Evolutionary conservation across 1,140 invertebrate genomes (phyloP).

Genomic region (Bursaphelenchus mucronatus): DNA sequence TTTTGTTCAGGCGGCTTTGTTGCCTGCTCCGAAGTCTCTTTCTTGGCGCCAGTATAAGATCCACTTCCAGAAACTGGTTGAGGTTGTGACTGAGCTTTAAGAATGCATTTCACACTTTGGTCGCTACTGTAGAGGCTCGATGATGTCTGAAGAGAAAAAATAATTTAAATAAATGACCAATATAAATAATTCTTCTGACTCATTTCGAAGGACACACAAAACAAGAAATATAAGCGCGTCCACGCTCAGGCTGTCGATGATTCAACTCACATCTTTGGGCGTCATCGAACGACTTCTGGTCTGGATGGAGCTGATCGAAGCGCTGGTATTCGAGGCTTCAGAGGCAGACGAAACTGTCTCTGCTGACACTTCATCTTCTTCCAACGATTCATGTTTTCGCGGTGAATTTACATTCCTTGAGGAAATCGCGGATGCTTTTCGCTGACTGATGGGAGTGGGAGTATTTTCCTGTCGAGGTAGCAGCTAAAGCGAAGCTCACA

Average conservation of each 20-base stretch:
- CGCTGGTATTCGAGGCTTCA: constrained; percentile 22
- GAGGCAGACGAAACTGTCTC: too few species aligned
- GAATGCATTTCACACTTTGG: constrained; percentile 30
- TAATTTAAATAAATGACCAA: not conserved
- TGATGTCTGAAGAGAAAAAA: constrained; percentile 22
- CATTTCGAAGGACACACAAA: not conserved
- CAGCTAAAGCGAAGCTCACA: too few species aligned
- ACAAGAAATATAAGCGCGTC: not conserved
- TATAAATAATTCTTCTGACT: too few species aligned
- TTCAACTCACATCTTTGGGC: constrained; percentile 29
- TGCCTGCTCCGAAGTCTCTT: not conserved
- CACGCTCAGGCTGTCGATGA: not conserved
- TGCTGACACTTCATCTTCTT: too few species aligned
- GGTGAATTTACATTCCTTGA: too few species aligned
- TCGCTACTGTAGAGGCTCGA: constrained; percentile 36
- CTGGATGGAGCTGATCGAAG: constrained; percentile 26
- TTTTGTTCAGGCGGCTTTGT: too few species aligned
- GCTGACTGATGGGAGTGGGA: too few species aligned
- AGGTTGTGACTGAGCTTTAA: constrained; percentile 18
- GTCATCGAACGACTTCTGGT: constrained; percentile 35
- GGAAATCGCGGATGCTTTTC: too few species aligned
- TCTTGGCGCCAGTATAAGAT: too few species aligned
- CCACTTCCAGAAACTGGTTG: not conserved
- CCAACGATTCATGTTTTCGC: too few species aligned
- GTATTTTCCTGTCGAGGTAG: too few species aligned